A percentile compares a stretch with the other conserved stretches of the same genome.
Evolutionary conservation across 2,888 invertebrate species (phyloP).

Genomic region (Trilocha varians): DNA sequence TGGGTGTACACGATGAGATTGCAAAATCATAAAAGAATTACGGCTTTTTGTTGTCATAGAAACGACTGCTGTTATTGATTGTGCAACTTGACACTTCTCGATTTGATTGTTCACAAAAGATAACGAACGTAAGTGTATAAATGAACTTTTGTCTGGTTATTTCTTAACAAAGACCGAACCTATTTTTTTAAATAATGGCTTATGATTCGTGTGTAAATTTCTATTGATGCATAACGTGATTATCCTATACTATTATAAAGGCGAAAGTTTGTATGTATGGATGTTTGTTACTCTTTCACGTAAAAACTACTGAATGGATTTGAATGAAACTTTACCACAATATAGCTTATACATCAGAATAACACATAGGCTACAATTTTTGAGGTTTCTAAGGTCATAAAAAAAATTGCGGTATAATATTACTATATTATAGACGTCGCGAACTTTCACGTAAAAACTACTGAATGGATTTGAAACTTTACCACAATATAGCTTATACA

Average conservation of each 20-base stretch:
- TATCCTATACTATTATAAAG: slow-evolving; percentile 38
- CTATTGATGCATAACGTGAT: slow-evolving; percentile 14
- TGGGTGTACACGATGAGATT: slow-evolving; percentile 34
- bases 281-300: no score
- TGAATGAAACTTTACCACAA: no score
- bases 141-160: neutral
- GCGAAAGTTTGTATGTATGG: no score
- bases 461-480: no score
- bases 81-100: slow-evolving; percentile 15
- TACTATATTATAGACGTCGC: no score
- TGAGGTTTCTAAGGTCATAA: no score
- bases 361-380: no score
- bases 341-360: no score
- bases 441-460: no score
- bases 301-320: no score
- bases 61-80: slow-evolving; percentile 23
- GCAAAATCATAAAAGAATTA: slow-evolving; percentile 38
- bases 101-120: slow-evolving; percentile 8
- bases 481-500: no score
- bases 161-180: slow-evolving; percentile 5
- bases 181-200: slow-evolving; percentile 13
- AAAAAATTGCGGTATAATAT: no score
- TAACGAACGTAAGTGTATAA: slow-evolving; percentile 16
- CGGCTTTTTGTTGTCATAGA: slow-evolving; percentile 26
- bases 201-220: neutral